Conservation (phyloP, 1,140 invertebrate genomes). For the Rhynchophorus ferrugineus region DNA sequence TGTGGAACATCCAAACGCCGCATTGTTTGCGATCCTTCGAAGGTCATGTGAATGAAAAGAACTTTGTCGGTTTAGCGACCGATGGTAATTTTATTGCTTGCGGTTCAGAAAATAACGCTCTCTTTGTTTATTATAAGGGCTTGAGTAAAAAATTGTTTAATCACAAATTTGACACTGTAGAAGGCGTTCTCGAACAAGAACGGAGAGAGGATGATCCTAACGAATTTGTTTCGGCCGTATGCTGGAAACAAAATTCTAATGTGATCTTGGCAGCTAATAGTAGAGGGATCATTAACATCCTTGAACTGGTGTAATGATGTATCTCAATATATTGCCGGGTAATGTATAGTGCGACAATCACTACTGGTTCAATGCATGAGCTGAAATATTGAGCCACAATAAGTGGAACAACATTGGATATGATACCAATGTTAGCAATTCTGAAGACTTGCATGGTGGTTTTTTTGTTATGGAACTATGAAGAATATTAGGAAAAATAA, state of each 20-base stretch:
- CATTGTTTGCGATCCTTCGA: conserved; percentile 81
- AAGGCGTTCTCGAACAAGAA: conserved; percentile 70
- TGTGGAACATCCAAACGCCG: conserved; percentile 81
- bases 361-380: not conserved
- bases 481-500: too few species aligned
- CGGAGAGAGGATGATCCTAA: conserved; percentile 76
- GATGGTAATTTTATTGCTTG: conserved; percentile 92
- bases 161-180: conserved; percentile 81
- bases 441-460: too few species aligned
- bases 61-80: conserved; percentile 94
- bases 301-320: conserved; percentile 59
- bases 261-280: conserved; percentile 92
- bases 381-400: not conserved
- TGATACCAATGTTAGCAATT: not conserved
- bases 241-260: conserved; percentile 82
- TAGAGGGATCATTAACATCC: conserved; percentile 85
- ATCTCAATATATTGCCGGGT: not conserved
- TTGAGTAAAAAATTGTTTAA: conserved; percentile 80
- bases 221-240: conserved; percentile 94
- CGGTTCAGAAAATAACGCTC: conserved; percentile 91
- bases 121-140: conserved; percentile 92
- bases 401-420: not conserved
- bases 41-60: conserved; percentile 95
- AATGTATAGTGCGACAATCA: conserved; percentile 1
- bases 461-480: too few species aligned